These are phyloP conservation scores for Elymnias hypermnestra DNA, from an alignment of 1,140 invertebrate species.

Conservation along the genomic window DNA sequence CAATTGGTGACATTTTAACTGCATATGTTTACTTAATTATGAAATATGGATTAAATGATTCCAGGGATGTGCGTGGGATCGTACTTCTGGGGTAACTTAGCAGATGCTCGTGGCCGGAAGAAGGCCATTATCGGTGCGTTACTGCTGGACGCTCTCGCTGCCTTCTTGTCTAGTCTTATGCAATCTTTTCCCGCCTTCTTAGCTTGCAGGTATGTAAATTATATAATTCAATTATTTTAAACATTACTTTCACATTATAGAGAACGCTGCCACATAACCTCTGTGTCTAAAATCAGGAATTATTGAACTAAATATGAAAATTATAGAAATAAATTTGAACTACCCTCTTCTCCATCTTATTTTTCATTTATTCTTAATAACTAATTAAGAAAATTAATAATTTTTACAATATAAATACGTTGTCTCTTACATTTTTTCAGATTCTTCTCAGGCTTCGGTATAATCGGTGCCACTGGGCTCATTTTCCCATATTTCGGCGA, in stretches of 20 bases:
- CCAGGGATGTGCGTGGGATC: slow-evolving; percentile 83
- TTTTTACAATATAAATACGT: too few species aligned
- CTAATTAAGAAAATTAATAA: too few species aligned
- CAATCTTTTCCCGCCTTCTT: slow-evolving; percentile 79
- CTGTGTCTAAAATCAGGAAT: too few species aligned
- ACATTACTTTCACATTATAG: too few species aligned
- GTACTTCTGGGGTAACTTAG: slow-evolving; percentile 81
- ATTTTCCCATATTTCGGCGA: slow-evolving; percentile 79
- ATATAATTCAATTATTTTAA: too few species aligned
- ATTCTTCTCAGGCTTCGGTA: slow-evolving; percentile 81
- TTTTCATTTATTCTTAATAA: not conserved
- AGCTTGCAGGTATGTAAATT: slow-evolving; percentile 76
- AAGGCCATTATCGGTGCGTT: slow-evolving; percentile 79
- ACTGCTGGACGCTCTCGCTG: slow-evolving; percentile 78
- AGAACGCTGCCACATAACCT: too few species aligned
- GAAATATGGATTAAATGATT: slow-evolving; percentile 19
- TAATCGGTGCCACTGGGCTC: slow-evolving; percentile 77
- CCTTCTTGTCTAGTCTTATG: slow-evolving; percentile 77
- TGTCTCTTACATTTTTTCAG: slow-evolving; percentile 71
- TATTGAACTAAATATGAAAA: too few species aligned
- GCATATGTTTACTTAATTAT: too few species aligned
- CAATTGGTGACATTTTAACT: too few species aligned
- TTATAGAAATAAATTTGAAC: too few species aligned
- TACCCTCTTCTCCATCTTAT: not conserved
- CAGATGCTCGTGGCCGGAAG: slow-evolving; percentile 78